Evolutionary conservation across 2,797 vertebrate genomes (phyloP), one percentile per base, ranked within the genome.

Genomic region (Eupleurogrammus muticus): DNA sequence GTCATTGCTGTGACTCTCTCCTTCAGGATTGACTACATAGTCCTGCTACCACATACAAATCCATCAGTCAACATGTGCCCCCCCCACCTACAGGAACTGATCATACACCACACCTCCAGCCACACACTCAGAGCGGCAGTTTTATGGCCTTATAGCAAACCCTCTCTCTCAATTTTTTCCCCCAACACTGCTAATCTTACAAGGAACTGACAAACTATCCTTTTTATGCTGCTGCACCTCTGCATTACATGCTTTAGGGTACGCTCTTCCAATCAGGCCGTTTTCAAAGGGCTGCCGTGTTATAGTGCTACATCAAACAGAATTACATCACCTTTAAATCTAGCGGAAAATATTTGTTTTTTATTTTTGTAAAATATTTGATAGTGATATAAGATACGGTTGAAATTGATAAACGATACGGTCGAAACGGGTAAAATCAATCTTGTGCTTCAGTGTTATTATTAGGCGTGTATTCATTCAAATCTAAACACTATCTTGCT

Each of bases 101-200:
- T 28, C 28, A 28, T 28, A 28, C 28, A 3, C 3, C 28, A 28
- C 3, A 28, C 3, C 28, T 28, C 28, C 28, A 28, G 28, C 28
- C 28, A 28, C 28, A 28, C 28, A 3, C 28, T 28, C 28, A 28
- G 28, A 28, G 28, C 28, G 28, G 28, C 28, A 60, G 28, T 82
- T 80, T 53, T 24, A 82, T 50, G 38, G 51, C 17, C 58, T 68
- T 79, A 79, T 40, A 69, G 76, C 71, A 73, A 73, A 75, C 46
- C 56, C 53, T 62, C 59, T n/a, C 36, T 67, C 40, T n/a, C 44
- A 54, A 42, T 70, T 66, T 77, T 57, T 49, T 5, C 20, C n/a
- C n/a, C n/a, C 51, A 71, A 59, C 36, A 76, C 48, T 58, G 51
- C 35, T 75, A 69, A 76, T 79, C 38, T 73, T 13, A 5, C 73